Percentiles rank a stretch among this genome's conserved stretches.
These are phyloP conservation scores for Salvelinus fontinalis DNA, from an alignment of 2,113 vertebrate genomes.

Conservation along the genomic window DNA sequence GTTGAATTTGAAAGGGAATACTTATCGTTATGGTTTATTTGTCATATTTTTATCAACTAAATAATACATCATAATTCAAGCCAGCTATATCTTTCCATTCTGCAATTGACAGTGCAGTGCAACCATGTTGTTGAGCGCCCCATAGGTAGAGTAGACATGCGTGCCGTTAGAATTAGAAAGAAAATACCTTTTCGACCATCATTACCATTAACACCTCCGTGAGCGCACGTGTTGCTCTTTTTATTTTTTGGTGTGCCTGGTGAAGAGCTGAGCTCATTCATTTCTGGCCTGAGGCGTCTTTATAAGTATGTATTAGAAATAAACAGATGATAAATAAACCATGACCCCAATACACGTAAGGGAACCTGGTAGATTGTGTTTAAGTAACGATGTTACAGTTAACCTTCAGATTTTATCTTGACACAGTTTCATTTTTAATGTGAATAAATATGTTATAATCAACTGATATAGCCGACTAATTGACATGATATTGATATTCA, in stretches of 20 bases:
- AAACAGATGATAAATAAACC: slow-evolving; percentile 73
- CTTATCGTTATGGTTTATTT: too few relatives aligned
- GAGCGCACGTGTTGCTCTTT: slow-evolving; percentile 49
- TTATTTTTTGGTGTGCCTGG: not conserved
- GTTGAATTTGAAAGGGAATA: too few relatives aligned
- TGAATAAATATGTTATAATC: slow-evolving; percentile 11
- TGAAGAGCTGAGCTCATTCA: slow-evolving; percentile 51
- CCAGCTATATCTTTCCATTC: not conserved
- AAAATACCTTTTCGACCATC: slow-evolving; percentile 10
- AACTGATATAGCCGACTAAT: not conserved
- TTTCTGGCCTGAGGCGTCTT: slow-evolving; percentile 58
- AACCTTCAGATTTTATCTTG: slow-evolving; percentile 42
- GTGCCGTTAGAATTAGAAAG: slow-evolving; percentile 8
- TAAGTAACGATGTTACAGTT: slow-evolving; percentile 62
- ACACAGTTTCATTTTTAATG: slow-evolving; percentile 24
- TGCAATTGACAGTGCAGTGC: not conserved
- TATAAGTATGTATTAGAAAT: slow-evolving; percentile 73
- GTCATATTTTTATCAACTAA: too few relatives aligned
- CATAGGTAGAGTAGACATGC: not conserved
- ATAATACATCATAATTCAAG: too few relatives aligned
- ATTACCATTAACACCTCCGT: slow-evolving; percentile 54
- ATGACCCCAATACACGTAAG: slow-evolving; percentile 58
- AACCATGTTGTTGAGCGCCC: not conserved
- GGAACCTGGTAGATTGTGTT: slow-evolving; percentile 36
- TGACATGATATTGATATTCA: too few relatives aligned